Conservation (phyloP, 2,888 invertebrate genomes). For the Amaurobius ferox region DNA sequence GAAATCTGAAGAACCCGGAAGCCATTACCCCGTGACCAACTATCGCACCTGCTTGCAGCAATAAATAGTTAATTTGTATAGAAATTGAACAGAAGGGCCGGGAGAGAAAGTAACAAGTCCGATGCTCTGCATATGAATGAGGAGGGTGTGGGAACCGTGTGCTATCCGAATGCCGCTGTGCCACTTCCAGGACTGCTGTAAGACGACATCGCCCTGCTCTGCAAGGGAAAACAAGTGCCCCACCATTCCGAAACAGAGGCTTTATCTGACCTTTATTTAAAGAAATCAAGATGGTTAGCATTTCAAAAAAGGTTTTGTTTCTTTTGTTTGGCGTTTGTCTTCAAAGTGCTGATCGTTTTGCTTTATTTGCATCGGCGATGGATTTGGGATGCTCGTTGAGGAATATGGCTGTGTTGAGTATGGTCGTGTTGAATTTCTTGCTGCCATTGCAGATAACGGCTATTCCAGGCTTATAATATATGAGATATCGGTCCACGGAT, state of each 20-base stretch:
- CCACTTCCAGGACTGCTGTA: conserved; percentile 40
- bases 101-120: conserved; percentile 10
- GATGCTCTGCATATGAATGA: conserved; percentile 54
- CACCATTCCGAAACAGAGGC: not conserved
- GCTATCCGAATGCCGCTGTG: conserved; percentile 32
- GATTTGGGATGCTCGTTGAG: not conserved
- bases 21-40: not conserved
- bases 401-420: no score
- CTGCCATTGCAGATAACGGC: no score
- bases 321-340: not conserved
- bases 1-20: not conserved
- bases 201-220: conserved; percentile 55
- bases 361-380: not conserved
- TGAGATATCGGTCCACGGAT: no score
- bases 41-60: not conserved
- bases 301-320: no score
- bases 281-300: not conserved
- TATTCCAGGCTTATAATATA: no score
- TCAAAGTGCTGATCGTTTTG: not conserved
- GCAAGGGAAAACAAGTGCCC: not conserved
- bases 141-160: conserved; percentile 59
- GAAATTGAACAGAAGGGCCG: not conserved
- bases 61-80: conserved; percentile 6
- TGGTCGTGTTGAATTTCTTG: no score
- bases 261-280: not conserved